phyloP scores from a whole-genome alignment of 2,113 vertebrate genomes.

The Menura novaehollandiae region DNA sequence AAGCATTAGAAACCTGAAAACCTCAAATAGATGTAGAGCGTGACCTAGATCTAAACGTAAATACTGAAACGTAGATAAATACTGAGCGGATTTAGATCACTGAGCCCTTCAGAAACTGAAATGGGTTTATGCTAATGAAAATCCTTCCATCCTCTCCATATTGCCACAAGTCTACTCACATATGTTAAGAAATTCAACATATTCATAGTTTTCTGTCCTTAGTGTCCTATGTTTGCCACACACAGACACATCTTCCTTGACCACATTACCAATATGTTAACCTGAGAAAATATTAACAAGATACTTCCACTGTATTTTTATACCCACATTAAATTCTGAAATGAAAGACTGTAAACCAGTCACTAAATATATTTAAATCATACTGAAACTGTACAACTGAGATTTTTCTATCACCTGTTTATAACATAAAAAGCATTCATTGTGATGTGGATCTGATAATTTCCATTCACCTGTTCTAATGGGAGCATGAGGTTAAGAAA shows the following conservation, averaged over 20 bases:
- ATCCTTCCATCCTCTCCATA: background rate
- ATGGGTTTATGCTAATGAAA: constrained; percentile 36
- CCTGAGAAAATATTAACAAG: background rate
- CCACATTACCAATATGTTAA: background rate
- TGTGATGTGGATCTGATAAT: background rate
- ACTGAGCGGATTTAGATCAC: constrained; percentile 17
- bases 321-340: background rate
- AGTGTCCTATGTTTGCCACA: background rate
- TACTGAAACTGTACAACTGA: background rate
- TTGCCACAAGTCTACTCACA: background rate
- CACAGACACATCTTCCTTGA: background rate
- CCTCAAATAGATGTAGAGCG: background rate
- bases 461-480: background rate
- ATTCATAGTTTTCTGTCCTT: background rate
- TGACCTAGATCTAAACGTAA: background rate
- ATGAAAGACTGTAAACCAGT: background rate
- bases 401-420: background rate
- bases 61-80: background rate
- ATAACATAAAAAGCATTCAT: background rate
- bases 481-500: background rate
- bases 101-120: constrained; percentile 26
- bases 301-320: background rate
- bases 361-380: background rate
- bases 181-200: constrained; percentile 9
- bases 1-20: background rate